Evolutionary conservation across 2,113 vertebrate genomes (phyloP), one percentile per base, ranked within the genome.

Genomic region (Chloropsis cyanopogon): DNA sequence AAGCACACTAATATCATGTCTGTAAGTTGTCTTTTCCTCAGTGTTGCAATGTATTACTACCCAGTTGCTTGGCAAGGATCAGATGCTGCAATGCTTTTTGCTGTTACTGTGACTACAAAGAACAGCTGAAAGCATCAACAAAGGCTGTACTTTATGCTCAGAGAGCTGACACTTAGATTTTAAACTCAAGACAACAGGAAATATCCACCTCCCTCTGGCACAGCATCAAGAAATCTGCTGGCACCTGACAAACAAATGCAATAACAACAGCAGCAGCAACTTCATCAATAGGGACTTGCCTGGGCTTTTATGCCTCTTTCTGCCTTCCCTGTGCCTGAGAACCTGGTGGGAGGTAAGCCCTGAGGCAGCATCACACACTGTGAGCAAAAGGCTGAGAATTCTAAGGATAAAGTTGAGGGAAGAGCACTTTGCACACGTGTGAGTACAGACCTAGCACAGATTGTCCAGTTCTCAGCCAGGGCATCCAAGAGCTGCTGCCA

Each of bases 381-480:
- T 22, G 31, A 61, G 68, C 41, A 56, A 49, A 57, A 64, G 12
- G 54, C 29, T 69, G 54, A 52, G 2, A 2, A 15, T 60, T 64
- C 26, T 24, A 23, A 72, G 35, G 46, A 14, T 17, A 28, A 31
- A 29, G 31, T 24, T 52, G 56, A 79, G 68, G 70, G 33, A 75
- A 33, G 44, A 52, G 10, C 7, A 13, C 14, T 28, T 65, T 19
- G 31, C 12, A 46, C 18, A 11, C 1, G 4, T 39, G 35, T 20
- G 21, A 71, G 46, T 4, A 10, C n/a, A 44, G 64, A 12, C 29
- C 31, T 11, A n/a, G 78, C 63, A 72, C 52, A 69, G 46, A 4
- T 0, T 2, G 4, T 17, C 33, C 0, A 0, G 0, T 53, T 47
- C 59, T 49, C 52, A 86, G 60, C 64, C 66, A 37, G 15, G 57